phyloP scores from a whole-genome alignment of 2,888 invertebrate genomes.

The Galerucella nymphaeae region DNA sequence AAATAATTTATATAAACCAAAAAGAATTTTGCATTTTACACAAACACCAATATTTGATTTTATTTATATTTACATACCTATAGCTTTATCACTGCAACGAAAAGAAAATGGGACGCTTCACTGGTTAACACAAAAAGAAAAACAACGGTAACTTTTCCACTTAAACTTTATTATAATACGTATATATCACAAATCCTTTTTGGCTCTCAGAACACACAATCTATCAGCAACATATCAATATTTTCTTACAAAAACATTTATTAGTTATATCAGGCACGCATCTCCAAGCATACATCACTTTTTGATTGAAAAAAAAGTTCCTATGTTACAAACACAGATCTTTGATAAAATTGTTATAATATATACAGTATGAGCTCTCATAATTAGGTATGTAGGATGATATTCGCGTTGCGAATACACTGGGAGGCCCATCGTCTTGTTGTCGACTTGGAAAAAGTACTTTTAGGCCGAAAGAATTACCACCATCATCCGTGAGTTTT shows the following conservation, averaged over 20 bases:
- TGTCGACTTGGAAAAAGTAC: slow-evolving; percentile 39
- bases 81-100: neutral
- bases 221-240: slow-evolving; percentile 66
- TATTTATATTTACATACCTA: slow-evolving; percentile 11
- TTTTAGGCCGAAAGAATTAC: slow-evolving; percentile 54
- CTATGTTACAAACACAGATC: slow-evolving; percentile 63
- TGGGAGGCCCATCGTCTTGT: slow-evolving; percentile 46
- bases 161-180: slow-evolving; percentile 70
- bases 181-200: slow-evolving; percentile 81
- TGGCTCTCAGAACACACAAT: slow-evolving; percentile 77
- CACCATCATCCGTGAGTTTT: slow-evolving; percentile 46
- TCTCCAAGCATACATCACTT: slow-evolving; percentile 61
- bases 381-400: slow-evolving; percentile 50
- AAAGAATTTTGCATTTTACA: neutral
- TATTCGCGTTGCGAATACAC: slow-evolving; percentile 51
- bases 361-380: slow-evolving; percentile 63
- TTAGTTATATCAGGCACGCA: slow-evolving; percentile 57
- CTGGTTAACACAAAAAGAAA: slow-evolving; percentile 53
- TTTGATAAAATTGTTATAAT: slow-evolving; percentile 62
- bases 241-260: slow-evolving; percentile 62
- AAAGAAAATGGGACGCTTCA: slow-evolving; percentile 9
- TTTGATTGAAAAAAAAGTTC: slow-evolving; percentile 57
- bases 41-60: slow-evolving; percentile 1
- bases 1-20: neutral
- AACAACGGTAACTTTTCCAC: slow-evolving; percentile 54